Evolutionary conservation across 2,113 vertebrate genomes (phyloP), one percentile per base, ranked within the genome.

Genomic region (Sardina pilchardus): DNA sequence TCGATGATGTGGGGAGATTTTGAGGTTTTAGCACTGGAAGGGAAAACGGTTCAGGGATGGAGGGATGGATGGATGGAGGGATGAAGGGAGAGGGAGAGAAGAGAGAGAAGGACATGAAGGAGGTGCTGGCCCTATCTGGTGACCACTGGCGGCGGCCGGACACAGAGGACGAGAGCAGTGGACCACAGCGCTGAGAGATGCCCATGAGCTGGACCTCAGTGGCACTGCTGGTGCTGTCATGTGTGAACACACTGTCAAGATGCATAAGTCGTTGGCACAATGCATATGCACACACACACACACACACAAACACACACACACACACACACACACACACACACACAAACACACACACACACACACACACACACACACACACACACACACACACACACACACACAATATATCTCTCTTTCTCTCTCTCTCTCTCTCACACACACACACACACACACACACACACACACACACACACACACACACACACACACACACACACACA

Each of bases 161-260:
- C 2, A 56, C 6, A 56, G n/a, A 34, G 78, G 59, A 48, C 82
- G 78, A n/a, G 21, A 48, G 36, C 59, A 42, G 34, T 67, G 6
- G 3, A n/a, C 59, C 24, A n/a, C 59, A n/a, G 24, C 59, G 9
- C n/a, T 26, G 6, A 7, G 59, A 63, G n/a, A 63, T n/a, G 24
- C 6, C 59, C 59, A 63, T 5, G 78, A 87, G 71, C 45, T 75
- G 19, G 21, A 83, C 53, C 82, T 63, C 81, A 44, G 42, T 45
- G 75, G 78, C 63, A 85, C 59, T n/a, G 82, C 53, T 78, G 50
- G 39, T 71, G 56, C 84, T 85, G 82, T 84, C 39, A 84, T 81
- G 24, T 50, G 81, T 56, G 9, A 21, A 14, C 0, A 14, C 0
- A 8, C 59, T 63, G 7, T 26, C 59, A 63, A 63, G 19, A 63